Percentiles rank a stretch among this genome's conserved stretches.
phyloP scores from a whole-genome alignment of 2,113 vertebrate genomes.

The Lucifuga dentata region DNA sequence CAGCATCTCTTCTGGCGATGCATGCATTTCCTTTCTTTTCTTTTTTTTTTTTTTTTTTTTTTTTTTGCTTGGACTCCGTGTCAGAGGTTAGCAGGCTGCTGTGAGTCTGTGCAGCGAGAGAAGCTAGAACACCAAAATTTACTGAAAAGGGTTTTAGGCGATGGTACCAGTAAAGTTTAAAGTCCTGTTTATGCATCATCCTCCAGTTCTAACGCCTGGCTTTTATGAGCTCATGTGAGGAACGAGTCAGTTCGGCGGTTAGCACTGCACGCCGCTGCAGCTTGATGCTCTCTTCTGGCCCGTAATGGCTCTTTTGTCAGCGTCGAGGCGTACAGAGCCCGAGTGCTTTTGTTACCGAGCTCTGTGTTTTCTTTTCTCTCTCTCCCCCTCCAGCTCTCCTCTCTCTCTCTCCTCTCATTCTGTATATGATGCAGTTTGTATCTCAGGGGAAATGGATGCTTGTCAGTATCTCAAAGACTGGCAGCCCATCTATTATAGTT shows the following conservation, averaged over 20 bases:
- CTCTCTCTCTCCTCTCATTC: conserved; percentile 10
- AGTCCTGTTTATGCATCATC: not conserved
- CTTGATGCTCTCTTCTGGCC: conserved; percentile 29
- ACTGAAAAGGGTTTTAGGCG: no score
- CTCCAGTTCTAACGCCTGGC: not conserved
- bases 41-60: no score
- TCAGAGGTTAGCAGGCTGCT: no score
- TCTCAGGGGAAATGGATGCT: conserved; percentile 62
- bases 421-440: conserved; percentile 34
- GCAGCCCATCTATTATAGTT: conserved; percentile 47
- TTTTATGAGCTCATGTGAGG: conserved; percentile 15
- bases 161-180: no score
- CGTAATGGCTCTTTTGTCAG: conserved; percentile 59
- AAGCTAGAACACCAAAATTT: no score
- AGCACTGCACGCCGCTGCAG: conserved; percentile 23
- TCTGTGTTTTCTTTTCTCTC: not conserved
- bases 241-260: conserved; percentile 22
- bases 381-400: not conserved
- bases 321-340: conserved; percentile 14
- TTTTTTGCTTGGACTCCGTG: no score
- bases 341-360: conserved; percentile 39
- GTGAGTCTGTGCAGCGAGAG: no score
- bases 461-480: conserved; percentile 59
- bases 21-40: conserved; percentile 15
- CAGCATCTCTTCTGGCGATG: conserved; percentile 45